Conservation (phyloP, 2,888 invertebrate genomes). For the Ceratothoa steindachneri region DNA sequence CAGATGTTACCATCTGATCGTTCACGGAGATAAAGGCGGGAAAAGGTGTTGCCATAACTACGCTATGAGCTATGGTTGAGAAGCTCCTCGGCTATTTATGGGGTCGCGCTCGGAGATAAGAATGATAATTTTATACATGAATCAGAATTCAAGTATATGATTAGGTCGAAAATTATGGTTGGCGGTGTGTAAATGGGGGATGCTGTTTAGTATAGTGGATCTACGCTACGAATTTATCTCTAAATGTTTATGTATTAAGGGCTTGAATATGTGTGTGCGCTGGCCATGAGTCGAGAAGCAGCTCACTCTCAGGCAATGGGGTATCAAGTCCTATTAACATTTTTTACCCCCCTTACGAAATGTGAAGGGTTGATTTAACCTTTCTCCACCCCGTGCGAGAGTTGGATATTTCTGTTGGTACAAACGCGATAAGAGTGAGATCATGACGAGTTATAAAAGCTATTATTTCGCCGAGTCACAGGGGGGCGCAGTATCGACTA, state of each 20-base stretch:
- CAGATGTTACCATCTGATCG: constrained; percentile 1
- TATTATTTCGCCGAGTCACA: no score
- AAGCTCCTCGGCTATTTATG: constrained; percentile 10
- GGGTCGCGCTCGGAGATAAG: neutral
- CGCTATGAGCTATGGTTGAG: constrained; percentile 12
- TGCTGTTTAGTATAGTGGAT: neutral
- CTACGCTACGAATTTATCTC: neutral
- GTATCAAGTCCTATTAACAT: no score
- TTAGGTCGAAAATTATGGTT: neutral
- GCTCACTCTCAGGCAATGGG: no score
- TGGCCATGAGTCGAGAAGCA: neutral
- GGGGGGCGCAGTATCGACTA: no score
- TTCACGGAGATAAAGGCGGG: neutral
- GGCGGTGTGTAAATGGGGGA: constrained; percentile 3
- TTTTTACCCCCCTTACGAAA: no score
- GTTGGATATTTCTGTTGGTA: no score
- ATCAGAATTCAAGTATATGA: constrained; percentile 6
- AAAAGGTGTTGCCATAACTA: constrained; percentile 10
- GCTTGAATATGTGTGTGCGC: neutral
- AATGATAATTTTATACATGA: constrained; percentile 10
- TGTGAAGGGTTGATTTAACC: no score
- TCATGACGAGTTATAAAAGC: no score
- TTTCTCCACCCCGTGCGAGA: no score
- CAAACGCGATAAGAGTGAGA: no score
- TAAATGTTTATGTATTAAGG: constrained; percentile 1